phyloP scores from a whole-genome alignment of 2,888 invertebrate genomes.

The Chrysotoxum bicinctum region DNA sequence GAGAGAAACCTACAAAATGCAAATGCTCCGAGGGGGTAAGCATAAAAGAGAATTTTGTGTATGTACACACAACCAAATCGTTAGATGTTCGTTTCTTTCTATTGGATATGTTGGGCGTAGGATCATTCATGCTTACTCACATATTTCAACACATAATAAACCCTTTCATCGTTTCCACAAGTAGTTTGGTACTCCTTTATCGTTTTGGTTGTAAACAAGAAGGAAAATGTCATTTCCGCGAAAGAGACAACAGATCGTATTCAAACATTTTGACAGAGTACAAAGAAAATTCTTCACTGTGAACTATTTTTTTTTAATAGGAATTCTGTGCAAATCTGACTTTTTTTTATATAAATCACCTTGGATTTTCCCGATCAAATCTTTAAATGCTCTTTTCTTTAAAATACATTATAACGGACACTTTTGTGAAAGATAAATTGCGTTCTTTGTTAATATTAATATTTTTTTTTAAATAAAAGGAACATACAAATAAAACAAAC shows the following conservation, averaged over 20 bases:
- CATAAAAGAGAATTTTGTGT: slow-evolving; percentile 39
- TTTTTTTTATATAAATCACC: slow-evolving; percentile 48
- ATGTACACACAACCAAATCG: slow-evolving; percentile 50
- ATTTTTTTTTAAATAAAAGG: slow-evolving; percentile 52
- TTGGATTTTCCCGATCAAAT: slow-evolving; percentile 17
- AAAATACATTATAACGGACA: not conserved
- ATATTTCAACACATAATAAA: slow-evolving; percentile 2
- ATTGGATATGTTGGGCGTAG: not conserved
- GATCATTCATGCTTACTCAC: slow-evolving; percentile 39
- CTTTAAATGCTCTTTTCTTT: not conserved
- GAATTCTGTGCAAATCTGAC: slow-evolving; percentile 44
- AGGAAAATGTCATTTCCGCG: slow-evolving; percentile 56
- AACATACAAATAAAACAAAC: slow-evolving; percentile 66
- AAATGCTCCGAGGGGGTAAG: not conserved
- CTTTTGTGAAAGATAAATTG: not conserved
- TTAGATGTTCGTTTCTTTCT: slow-evolving; percentile 32
- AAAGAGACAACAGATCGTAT: slow-evolving; percentile 25
- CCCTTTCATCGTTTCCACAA: not conserved
- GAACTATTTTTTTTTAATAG: slow-evolving; percentile 27
- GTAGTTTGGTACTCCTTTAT: slow-evolving; percentile 23
- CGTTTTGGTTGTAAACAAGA: slow-evolving; percentile 7
- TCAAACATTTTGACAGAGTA: slow-evolving; percentile 4
- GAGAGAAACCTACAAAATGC: slow-evolving; percentile 11
- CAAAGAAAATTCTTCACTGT: slow-evolving; percentile 57
- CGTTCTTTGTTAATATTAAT: not conserved